phyloP scores from a whole-genome alignment of 2,797 vertebrate species.

The Synaphobranchus kaupii region DNA sequence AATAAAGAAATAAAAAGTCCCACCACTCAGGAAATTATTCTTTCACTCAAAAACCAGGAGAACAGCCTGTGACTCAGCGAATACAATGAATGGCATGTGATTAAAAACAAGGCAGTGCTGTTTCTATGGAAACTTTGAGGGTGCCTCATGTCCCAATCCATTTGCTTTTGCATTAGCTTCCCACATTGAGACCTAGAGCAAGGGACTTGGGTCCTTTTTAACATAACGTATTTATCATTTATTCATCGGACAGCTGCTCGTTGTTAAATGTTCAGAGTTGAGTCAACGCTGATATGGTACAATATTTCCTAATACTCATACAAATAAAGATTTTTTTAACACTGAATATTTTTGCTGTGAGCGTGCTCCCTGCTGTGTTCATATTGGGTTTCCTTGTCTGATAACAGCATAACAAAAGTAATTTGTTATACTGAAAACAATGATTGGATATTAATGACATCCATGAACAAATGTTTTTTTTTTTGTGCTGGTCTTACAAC shows the following conservation, averaged over 20 bases:
- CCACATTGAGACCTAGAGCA: neutral
- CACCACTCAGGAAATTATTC: slow-evolving; percentile 44
- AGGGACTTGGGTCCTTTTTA: neutral
- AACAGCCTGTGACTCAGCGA: slow-evolving; percentile 34
- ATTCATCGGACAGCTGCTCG: neutral
- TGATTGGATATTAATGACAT: neutral
- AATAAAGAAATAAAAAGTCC: slow-evolving; percentile 37
- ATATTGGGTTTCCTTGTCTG: neutral
- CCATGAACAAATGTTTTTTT: neutral
- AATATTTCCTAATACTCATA: neutral
- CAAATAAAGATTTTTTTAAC: neutral
- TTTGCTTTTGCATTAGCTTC: neutral
- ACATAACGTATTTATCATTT: neutral
- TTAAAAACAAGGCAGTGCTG: neutral
- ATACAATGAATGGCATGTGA: slow-evolving; percentile 6
- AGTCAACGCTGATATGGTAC: neutral
- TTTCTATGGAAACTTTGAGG: slow-evolving; percentile 33
- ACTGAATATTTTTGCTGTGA: neutral
- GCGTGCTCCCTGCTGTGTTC: neutral
- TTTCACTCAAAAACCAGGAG: slow-evolving; percentile 30
- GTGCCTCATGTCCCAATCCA: neutral
- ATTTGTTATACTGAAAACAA: no score
- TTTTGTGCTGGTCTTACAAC: neutral
- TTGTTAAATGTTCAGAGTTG: neutral
- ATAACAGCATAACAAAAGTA: neutral